Evolutionary conservation across 1,140 invertebrate genomes (phyloP), one percentile per base, ranked within the genome.

Genomic region (Euschistus heros): DNA sequence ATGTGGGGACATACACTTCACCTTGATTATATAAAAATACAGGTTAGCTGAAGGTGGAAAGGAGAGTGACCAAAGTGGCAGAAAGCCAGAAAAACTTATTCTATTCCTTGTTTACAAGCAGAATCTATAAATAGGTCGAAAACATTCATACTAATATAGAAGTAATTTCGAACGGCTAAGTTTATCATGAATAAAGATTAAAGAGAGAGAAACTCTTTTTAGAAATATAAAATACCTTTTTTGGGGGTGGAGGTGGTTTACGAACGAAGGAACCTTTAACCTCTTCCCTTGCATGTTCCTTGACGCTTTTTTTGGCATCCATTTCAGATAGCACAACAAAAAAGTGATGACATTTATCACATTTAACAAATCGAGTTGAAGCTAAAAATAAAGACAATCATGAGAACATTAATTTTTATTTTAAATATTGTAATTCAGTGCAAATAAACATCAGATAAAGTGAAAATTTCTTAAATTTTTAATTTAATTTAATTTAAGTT

Each of bases 291-390:
- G 68, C 68, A 27, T 71, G 85, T 68, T 94, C 89, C 76, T 92
- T 94, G 63, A 87, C 76, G 69, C 80, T 86, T 76, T 86, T 89
- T 76, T 93, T 91, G 30, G 86, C 86, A 76, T 97, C 93, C 52
- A 89, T 84, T 73, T 97, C 92, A 67, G 91, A 94, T 50, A 97
- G 79, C 15, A 97, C 92, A n/a, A 97, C 92, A 75, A 97, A 97
- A 79, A 97, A 97, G 76, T 97, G 93, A 76, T 95, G 91, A 75
- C 95, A 98, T 76, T 97, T 97, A 73, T 96, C 93, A 78, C 95
- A 98, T 77, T 96, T 97, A 6, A 97, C 94, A 78, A 97, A 98
- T 70, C 93, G 83, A 18, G 92, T 92, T 50, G 91, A 92, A 69
- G 84, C 84, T 86, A 69, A 65, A 70, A 72, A 68, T 62, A 69